Base-by-base conservation (phyloP, 2,113 vertebrate genomes). In the Cyprinodon variegatus region DNA sequence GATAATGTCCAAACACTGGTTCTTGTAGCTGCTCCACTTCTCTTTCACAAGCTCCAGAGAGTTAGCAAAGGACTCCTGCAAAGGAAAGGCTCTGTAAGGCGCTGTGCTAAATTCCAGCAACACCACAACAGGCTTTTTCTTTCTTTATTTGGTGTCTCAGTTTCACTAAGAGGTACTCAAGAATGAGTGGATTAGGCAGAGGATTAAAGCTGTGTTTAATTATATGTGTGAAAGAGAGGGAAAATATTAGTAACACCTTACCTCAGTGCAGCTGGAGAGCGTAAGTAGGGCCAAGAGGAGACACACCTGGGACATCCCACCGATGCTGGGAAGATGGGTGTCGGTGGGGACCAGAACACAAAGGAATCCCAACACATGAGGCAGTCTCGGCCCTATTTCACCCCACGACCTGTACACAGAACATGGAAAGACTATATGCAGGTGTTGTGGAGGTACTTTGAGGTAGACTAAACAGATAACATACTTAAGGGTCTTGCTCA, bases 191-290 rank as follows among this genome's bases (percentile, higher is more conserved):
- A 57, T 70, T 63, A 62, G 62, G 40, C 4, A 50, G 36, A 29
- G 61, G 15, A 38, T 22, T 63, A 68, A 53, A 68, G 37, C 20
- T 29, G 46, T 1, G 46, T 37, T 69, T 22, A 2, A n/a, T 15
- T 39, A 3, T 12, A 48, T 50, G 6, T 37, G 41, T 59, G 50
- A 61, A 22, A 20, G 59, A 39, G 63, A 22, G 41, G 2, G 4
- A 10, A 2, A 43, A 59, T 29, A 39, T 36, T 46, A 68, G 48
- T 37, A 46, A 1, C 87, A 92, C 86, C 37, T 1, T 91, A 92
- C 89, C 96, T 96, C 95, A 77, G 84, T 90, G 85, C 83, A 93
- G 91, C 95, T 88, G 85, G 94, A 91, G 87, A 93, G 85, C 74
- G 77, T 78, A 68, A 94, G 90, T 84, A 92, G 80, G 75, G 87